Evolutionary conservation across 1,140 invertebrate genomes (phyloP).

Genomic region (Halictus rubicundus): DNA sequence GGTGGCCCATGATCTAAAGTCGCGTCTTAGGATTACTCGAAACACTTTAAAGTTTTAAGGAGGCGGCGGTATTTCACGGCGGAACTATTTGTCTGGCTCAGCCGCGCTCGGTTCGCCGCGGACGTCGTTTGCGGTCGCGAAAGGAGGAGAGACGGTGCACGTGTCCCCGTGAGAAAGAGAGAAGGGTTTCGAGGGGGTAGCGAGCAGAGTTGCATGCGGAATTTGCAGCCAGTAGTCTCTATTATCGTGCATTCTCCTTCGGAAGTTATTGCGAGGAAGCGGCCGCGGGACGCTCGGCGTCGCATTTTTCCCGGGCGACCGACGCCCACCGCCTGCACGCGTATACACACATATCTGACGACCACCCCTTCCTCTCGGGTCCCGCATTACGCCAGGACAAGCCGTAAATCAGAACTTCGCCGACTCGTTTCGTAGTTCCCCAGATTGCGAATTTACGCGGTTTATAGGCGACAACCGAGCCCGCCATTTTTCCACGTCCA

Average conservation of each 20-base stretch:
- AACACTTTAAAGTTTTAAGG: slow-evolving; percentile 71
- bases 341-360: neutral
- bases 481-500: neutral
- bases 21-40: slow-evolving; percentile 65
- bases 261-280: slow-evolving; percentile 63
- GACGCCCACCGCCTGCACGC: slow-evolving; percentile 5
- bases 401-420: slow-evolving; percentile 67
- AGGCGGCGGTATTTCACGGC: slow-evolving; percentile 74
- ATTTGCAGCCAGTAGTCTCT: slow-evolving; percentile 68
- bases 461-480: slow-evolving; percentile 5
- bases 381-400: slow-evolving; percentile 23
- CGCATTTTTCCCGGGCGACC: slow-evolving; percentile 63
- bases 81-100: slow-evolving; percentile 76
- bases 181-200: slow-evolving; percentile 17
- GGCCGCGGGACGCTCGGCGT: slow-evolving; percentile 47
- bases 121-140: slow-evolving; percentile 28
- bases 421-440: slow-evolving; percentile 64
- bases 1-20: slow-evolving; percentile 58
- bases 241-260: slow-evolving; percentile 73
- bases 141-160: slow-evolving; percentile 40
- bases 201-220: slow-evolving; percentile 62
- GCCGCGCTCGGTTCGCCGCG: slow-evolving; percentile 61
- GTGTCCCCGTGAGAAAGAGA: slow-evolving; percentile 4
- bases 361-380: neutral
- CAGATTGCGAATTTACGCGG: slow-evolving; percentile 69